Percentiles rank a stretch among this genome's conserved stretches.
Evolutionary conservation across 92 coral and sea anemone genomes (phyloP).

Genomic region (Diadumene lineata): DNA sequence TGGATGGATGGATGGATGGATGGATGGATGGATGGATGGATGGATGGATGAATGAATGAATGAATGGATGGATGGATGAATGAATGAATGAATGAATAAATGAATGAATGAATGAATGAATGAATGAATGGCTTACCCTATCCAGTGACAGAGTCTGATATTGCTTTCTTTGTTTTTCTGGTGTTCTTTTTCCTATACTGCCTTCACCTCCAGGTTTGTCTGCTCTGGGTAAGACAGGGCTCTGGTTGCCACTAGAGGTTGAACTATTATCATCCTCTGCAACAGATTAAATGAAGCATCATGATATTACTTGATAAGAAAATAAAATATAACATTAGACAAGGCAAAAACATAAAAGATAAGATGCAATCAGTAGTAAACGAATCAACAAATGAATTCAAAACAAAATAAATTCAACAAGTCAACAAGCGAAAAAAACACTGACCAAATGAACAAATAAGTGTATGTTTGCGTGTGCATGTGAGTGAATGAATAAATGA

Average conservation of each 20-base stretch:
- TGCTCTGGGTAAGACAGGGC: slow-evolving; percentile 7
- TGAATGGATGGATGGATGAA: neutral
- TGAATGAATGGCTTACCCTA: slow-evolving; percentile 31
- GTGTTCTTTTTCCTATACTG: slow-evolving; percentile 30
- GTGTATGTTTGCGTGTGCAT: too few species aligned
- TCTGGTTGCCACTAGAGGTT: slow-evolving; percentile 11
- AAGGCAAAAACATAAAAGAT: too few species aligned
- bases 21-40: neutral
- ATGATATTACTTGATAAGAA: too few species aligned
- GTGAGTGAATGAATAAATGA: too few species aligned
- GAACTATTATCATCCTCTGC: slow-evolving; percentile 2
- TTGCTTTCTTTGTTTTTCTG: slow-evolving; percentile 43
- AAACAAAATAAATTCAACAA: too few species aligned
- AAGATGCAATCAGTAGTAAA: neutral
- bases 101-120: neutral
- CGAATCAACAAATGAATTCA: neutral
- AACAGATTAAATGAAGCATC: neutral
- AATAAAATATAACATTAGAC: too few species aligned
- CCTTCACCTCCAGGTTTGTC: slow-evolving; percentile 8
- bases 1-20: neutral
- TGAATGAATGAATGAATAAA: neutral
- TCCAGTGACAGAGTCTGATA: slow-evolving; percentile 35
- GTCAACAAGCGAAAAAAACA: too few species aligned
- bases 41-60: neutral
- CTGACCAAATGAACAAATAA: too few species aligned